These are phyloP conservation scores for Oreochromis aureus DNA, from an alignment of 2,113 vertebrate species.

Conservation along the genomic window DNA sequence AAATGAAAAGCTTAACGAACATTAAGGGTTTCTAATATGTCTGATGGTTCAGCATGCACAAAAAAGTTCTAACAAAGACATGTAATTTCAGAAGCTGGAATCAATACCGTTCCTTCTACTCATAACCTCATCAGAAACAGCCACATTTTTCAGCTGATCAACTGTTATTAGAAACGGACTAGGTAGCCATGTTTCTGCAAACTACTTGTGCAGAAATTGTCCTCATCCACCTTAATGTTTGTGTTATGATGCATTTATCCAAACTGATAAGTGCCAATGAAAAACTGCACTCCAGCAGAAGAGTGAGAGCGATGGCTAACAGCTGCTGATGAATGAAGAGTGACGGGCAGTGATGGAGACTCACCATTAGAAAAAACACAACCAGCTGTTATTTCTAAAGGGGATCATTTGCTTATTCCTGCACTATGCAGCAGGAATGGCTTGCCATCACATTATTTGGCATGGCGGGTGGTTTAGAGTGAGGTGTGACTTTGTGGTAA, in stretches of 20 bases:
- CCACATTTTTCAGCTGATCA: background rate
- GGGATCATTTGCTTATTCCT: constrained; percentile 54
- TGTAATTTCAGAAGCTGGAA: background rate
- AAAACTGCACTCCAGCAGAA: background rate
- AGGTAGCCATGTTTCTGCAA: background rate
- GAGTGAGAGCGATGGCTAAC: constrained; percentile 27
- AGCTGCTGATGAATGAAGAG: constrained; percentile 65
- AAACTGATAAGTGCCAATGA: background rate
- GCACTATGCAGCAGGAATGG: constrained; percentile 29
- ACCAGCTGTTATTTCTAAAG: constrained; percentile 63
- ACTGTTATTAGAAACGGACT: background rate
- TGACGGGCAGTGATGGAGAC: constrained; percentile 41
- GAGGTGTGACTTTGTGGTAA: constrained; percentile 4
- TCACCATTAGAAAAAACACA: constrained; percentile 50
- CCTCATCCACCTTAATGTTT: background rate
- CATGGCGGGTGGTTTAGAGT: background rate
- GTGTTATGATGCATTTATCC: background rate
- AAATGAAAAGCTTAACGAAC: background rate
- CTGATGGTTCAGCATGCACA: background rate
- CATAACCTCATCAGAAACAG: background rate
- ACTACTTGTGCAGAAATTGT: background rate
- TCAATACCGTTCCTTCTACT: background rate
- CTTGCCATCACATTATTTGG: constrained; percentile 10
- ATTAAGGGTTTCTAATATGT: background rate
- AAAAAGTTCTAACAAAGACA: background rate